Evolutionary conservation across 2,888 invertebrate genomes (phyloP).

Genomic region (Serrognathus titanus): DNA sequence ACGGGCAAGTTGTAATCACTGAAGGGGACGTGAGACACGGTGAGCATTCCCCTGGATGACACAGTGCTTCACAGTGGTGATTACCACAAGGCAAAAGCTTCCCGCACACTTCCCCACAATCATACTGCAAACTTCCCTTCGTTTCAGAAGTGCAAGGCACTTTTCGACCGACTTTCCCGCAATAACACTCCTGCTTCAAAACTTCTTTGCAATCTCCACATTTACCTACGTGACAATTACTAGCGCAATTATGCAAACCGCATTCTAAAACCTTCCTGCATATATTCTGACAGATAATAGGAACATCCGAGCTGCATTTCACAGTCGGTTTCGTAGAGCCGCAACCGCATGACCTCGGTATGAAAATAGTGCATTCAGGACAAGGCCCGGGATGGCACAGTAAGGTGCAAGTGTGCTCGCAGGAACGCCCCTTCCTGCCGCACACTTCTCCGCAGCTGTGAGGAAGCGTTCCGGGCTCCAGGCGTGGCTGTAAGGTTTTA

Average conservation of each 20-base stretch:
- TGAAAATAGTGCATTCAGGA: constrained; percentile 79
- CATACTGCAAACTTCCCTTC: constrained; percentile 51
- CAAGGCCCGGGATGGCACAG: constrained; percentile 95
- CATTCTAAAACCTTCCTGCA: constrained; percentile 79
- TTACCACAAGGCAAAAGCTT: constrained; percentile 62
- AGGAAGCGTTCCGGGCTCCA: constrained; percentile 73
- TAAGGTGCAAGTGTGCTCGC: constrained; percentile 68
- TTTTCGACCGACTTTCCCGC: constrained; percentile 60
- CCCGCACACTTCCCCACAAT: constrained; percentile 62
- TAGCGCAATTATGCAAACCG: constrained; percentile 68
- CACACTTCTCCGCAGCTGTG: constrained; percentile 93
- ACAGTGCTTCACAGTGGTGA: constrained; percentile 66
- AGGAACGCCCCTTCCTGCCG: constrained; percentile 56
- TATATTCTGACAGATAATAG: constrained; percentile 68
- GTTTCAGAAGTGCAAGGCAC: constrained; percentile 58
- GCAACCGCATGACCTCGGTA: constrained; percentile 73
- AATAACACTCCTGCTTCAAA: constrained; percentile 71
- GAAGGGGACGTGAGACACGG: constrained; percentile 62
- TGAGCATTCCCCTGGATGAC: constrained; percentile 67
- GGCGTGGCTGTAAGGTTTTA: constrained; percentile 69
- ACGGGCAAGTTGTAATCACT: constrained; percentile 67
- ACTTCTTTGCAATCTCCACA: constrained; percentile 70
- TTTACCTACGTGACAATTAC: constrained; percentile 73
- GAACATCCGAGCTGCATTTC: constrained; percentile 68
- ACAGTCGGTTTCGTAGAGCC: constrained; percentile 66